Base-by-base conservation (phyloP, 2,888 invertebrate species). In the Amphipoea oculea region DNA sequence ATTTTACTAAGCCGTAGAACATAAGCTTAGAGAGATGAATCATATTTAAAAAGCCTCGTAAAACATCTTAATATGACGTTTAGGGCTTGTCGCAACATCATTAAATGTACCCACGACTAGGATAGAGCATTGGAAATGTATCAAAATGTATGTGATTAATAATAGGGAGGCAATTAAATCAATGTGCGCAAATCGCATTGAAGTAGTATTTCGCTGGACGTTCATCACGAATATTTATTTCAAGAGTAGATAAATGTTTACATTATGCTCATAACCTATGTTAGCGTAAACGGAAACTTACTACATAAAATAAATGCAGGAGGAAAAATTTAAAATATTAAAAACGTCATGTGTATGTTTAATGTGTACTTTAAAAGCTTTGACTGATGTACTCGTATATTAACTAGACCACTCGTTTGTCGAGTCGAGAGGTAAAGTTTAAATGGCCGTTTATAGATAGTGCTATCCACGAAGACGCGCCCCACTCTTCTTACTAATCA, bases 11-110 rank as follows among this genome's bases (percentile, higher is more conserved):
- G 48, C 36, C 23, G 76, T 62, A 62, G 63, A 74, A 74, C 40
- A 66, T 54, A 60, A 72, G 48, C 51, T 65, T 65, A 40, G 48
- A 65, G 51, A 57, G 71, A 86, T 84, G 51, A 76, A 83, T 80
- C 78, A 63, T 76, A 68, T 80, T 68, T 63, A 54, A 75, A 80
- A 83, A 62, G 29, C 65, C 60, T 71, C 84, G 62, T 85, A 86
- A 86, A 86, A 78, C 42, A 51, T 77, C 12, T 20, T 66, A n/a
- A n/a, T n/a, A 76, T 76, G 87, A 84, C 84, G 14, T 84, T 81
- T 71, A 84, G 51, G 42, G 76, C 57, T 42, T 81, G 69, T 74
- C 68, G 36, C 29, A 71, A 69, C 66, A 48, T 14, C 74, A 48
- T 48, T 40, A 57, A 73, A 73, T 54, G 12, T 62, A 57, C 36